Percentiles rank a stretch among this genome's conserved stretches.
Conservation (phyloP, 2,888 invertebrate genomes). For the Psylliodes chrysocephalus region DNA sequence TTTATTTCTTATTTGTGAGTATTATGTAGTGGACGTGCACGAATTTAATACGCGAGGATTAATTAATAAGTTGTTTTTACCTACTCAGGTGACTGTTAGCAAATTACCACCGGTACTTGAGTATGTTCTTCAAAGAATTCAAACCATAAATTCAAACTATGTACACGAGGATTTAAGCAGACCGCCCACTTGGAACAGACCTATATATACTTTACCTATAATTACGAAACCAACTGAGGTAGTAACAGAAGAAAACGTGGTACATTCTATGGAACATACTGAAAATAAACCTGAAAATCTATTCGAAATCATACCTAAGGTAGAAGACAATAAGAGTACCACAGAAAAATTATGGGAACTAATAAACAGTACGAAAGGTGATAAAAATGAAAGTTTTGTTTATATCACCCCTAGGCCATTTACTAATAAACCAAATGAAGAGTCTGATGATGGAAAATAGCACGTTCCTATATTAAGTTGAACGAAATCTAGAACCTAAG, state of each 20-base stretch:
- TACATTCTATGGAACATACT: slow-evolving; percentile 44
- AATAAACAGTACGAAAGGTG: slow-evolving; percentile 7
- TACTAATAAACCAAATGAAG: background rate
- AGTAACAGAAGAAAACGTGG: slow-evolving; percentile 30
- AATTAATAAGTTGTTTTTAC: slow-evolving; percentile 37
- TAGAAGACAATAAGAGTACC: slow-evolving; percentile 9
- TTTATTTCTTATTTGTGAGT: slow-evolving; percentile 7
- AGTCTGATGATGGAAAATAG: background rate
- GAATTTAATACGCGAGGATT: slow-evolving; percentile 11
- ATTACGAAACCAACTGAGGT: slow-evolving; percentile 15
- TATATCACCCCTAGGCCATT: slow-evolving; percentile 40
- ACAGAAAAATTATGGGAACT: slow-evolving; percentile 9
- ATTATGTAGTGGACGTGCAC: background rate
- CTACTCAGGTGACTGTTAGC: slow-evolving; percentile 50
- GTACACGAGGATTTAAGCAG: slow-evolving; percentile 68
- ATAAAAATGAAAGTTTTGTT: slow-evolving; percentile 35
- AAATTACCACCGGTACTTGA: slow-evolving; percentile 77
- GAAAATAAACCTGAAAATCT: slow-evolving; percentile 45
- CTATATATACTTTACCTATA: slow-evolving; percentile 47
- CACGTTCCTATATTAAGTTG: too few relatives aligned
- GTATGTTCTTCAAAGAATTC: slow-evolving; percentile 75
- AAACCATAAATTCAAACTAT: slow-evolving; percentile 76
- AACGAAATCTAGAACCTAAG: background rate
- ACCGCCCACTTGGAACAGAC: slow-evolving; percentile 60
- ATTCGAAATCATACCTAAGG: slow-evolving; percentile 40